Evolutionary conservation across 2,113 vertebrate genomes (phyloP).

Genomic region (Apistogramma diplotaenia): DNA sequence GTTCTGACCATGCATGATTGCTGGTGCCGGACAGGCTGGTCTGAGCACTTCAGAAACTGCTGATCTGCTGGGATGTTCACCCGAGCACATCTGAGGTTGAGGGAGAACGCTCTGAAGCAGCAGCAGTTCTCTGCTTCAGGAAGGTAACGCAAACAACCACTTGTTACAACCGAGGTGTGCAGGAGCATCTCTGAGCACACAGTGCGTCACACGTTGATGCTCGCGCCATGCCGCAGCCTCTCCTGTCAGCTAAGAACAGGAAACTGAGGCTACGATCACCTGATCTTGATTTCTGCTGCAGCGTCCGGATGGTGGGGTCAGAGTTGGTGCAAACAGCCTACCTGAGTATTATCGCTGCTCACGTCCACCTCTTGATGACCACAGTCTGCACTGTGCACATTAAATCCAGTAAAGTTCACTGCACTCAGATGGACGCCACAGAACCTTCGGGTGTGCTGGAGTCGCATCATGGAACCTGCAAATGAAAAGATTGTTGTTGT

Average conservation of each 20-base stretch:
- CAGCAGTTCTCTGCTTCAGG: too few relatives aligned
- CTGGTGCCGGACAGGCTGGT: too few relatives aligned
- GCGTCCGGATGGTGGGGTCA: rapidly evolving
- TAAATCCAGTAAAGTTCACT: too few relatives aligned
- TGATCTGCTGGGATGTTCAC: rapidly evolving
- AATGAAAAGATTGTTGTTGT: neutral
- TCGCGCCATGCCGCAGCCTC: neutral
- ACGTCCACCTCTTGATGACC: too few relatives aligned
- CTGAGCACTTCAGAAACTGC: neutral
- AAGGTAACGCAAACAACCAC: neutral
- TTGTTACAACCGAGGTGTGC: neutral
- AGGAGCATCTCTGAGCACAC: neutral
- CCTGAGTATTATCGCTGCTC: too few relatives aligned
- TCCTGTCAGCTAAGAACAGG: neutral
- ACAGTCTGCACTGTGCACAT: too few relatives aligned
- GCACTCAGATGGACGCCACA: too few relatives aligned
- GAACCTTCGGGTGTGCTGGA: neutral
- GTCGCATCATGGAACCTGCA: neutral
- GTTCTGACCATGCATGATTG: too few relatives aligned
- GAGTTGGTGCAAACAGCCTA: neutral
- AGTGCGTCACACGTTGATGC: neutral
- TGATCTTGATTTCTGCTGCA: neutral
- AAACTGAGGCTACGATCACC: rapidly evolving
- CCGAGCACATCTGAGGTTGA: neutral
- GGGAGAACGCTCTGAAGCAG: neutral